phyloP scores from a whole-genome alignment of 2,113 vertebrate genomes.

The Delphinus delphis region DNA sequence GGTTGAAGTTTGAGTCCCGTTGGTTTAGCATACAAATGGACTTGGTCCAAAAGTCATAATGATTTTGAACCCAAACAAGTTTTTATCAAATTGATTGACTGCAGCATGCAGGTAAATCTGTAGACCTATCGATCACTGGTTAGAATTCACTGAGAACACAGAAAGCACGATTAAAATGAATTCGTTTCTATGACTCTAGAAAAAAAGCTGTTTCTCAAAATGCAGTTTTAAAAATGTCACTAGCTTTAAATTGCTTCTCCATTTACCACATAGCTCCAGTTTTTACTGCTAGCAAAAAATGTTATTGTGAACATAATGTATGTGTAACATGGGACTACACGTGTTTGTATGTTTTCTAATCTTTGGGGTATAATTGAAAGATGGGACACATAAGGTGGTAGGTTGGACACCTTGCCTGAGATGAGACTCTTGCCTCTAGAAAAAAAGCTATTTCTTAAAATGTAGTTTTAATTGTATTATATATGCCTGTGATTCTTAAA shows the following conservation, averaged over 20 bases:
- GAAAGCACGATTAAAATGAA: neutral
- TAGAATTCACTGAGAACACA: neutral
- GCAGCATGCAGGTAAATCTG: neutral
- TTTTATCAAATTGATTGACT: neutral
- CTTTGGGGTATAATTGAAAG: neutral
- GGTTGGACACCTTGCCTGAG: neutral
- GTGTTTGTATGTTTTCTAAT: neutral
- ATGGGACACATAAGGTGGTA: neutral
- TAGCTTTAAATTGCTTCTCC: conserved; percentile 10
- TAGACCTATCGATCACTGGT: neutral
- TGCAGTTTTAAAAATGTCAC: neutral
- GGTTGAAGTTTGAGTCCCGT: neutral
- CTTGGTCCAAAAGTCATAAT: neutral
- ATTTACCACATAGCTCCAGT: neutral
- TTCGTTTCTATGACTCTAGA: neutral
- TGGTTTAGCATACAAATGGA: neutral
- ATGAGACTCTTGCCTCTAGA: neutral
- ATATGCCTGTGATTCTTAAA: neutral
- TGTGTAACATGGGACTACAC: neutral
- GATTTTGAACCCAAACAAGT: neutral
- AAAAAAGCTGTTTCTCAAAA: too few relatives aligned
- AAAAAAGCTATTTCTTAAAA: neutral
- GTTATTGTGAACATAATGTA: neutral
- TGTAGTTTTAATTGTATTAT: neutral
- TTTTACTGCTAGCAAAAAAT: neutral